Percentiles rank a stretch among this genome's conserved stretches.
Conservation (phyloP, 2,888 invertebrate species). For the Cephus sareptanus region DNA sequence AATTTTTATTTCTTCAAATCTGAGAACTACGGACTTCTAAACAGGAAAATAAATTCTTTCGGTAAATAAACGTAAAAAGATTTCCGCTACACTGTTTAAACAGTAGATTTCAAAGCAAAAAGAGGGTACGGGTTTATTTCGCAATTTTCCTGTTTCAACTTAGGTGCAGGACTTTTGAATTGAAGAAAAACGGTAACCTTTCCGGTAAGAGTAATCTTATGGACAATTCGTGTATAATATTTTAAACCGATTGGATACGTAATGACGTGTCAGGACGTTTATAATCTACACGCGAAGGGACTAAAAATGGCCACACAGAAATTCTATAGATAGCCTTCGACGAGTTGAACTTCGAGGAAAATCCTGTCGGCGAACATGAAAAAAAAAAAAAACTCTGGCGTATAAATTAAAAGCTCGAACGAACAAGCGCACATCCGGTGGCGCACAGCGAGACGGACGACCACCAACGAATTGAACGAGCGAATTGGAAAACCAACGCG, state of each 20-base stretch:
- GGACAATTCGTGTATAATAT: background rate
- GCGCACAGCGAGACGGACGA: conserved; percentile 24
- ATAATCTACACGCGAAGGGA: too few relatives aligned
- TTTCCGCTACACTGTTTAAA: background rate
- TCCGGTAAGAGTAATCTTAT: background rate
- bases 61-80: background rate
- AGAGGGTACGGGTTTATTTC: background rate
- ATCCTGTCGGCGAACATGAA: background rate
- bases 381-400: background rate
- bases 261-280: too few relatives aligned
- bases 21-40: background rate
- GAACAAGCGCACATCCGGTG: conserved; percentile 10
- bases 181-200: background rate
- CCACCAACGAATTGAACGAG: conserved; percentile 23
- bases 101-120: background rate
- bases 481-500: conserved; percentile 36
- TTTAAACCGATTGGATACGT: too few relatives aligned
- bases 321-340: background rate
- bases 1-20: background rate
- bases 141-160: background rate
- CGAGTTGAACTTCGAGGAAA: background rate
- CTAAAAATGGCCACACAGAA: background rate
- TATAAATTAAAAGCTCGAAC: background rate
- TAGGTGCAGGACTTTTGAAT: background rate
- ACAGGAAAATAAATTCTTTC: background rate